Percentiles rank a stretch among this genome's conserved stretches.
phyloP scores from a whole-genome alignment of 2,888 invertebrate genomes.

The Cryptocheilus praepositus region DNA sequence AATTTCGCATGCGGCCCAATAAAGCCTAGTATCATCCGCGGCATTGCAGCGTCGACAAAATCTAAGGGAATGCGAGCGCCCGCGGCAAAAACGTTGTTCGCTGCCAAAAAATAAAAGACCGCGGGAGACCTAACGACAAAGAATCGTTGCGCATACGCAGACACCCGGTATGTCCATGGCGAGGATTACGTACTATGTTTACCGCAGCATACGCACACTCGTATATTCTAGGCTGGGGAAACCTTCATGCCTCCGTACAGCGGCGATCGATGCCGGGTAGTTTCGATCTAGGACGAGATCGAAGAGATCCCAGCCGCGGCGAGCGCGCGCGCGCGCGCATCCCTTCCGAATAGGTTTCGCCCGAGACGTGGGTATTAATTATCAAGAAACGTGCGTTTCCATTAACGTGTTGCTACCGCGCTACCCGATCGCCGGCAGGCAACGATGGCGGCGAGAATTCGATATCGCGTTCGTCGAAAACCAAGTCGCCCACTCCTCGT shows the following conservation, averaged over 20 bases:
- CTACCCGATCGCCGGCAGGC: too few relatives aligned
- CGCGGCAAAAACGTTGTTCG: too few relatives aligned
- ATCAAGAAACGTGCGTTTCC: conserved; percentile 49
- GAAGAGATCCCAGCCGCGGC: conserved; percentile 17
- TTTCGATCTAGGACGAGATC: conserved; percentile 40
- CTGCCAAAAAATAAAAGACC: too few relatives aligned
- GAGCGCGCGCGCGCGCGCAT: conserved; percentile 10
- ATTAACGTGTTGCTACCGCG: conserved; percentile 17
- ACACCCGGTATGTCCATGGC: conserved; percentile 21
- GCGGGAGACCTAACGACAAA: too few relatives aligned
- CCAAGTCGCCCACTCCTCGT: too few relatives aligned
- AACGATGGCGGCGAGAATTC: too few relatives aligned
- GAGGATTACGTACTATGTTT: conserved; percentile 42
- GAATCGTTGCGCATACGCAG: too few relatives aligned
- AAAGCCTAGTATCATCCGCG: too few relatives aligned
- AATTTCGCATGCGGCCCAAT: too few relatives aligned
- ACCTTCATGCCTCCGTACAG: conserved; percentile 32
- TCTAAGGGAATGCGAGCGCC: too few relatives aligned
- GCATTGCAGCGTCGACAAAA: too few relatives aligned
- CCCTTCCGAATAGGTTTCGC: conserved; percentile 32
- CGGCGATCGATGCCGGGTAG: conserved; percentile 43
- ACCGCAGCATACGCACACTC: conserved; percentile 33
- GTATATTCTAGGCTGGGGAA: conserved; percentile 46
- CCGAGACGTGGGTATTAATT: conserved; percentile 48
- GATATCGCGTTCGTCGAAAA: too few relatives aligned